These are phyloP conservation scores for Poeciliopsis retropinna DNA, from an alignment of 2,113 vertebrate genomes.

Conservation along the genomic window DNA sequence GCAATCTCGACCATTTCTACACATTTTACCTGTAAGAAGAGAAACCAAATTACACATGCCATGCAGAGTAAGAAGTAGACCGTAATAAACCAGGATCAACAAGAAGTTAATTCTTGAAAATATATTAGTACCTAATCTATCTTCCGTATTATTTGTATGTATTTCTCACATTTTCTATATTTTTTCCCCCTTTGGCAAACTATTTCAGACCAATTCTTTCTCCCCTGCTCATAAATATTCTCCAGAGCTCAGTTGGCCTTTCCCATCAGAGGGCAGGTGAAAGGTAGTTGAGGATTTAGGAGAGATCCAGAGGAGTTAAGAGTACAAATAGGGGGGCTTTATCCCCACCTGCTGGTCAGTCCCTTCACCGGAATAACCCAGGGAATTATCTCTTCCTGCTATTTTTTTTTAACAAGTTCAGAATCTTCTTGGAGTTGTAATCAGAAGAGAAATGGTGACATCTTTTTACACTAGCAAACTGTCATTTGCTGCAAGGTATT, in stretches of 20 bases:
- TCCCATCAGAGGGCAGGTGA: slow-evolving; percentile 50
- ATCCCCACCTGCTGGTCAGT: slow-evolving; percentile 72
- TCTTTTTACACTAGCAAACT: not conserved
- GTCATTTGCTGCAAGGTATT: not conserved
- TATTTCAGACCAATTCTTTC: slow-evolving; percentile 69
- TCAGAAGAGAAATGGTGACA: not conserved
- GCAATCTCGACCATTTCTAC: not conserved
- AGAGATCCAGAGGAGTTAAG: slow-evolving; percentile 18
- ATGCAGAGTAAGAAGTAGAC: slow-evolving; percentile 4
- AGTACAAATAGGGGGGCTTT: slow-evolving; percentile 18
- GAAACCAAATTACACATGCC: not conserved
- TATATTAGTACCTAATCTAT: slow-evolving; percentile 22
- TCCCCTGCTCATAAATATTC: slow-evolving; percentile 71
- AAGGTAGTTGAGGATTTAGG: slow-evolving; percentile 31
- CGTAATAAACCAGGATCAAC: slow-evolving; percentile 34
- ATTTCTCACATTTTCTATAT: slow-evolving; percentile 21
- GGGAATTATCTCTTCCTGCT: not conserved
- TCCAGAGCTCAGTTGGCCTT: slow-evolving; percentile 72
- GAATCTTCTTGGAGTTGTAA: not conserved
- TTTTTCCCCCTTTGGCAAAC: slow-evolving; percentile 28
- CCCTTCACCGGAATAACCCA: slow-evolving; percentile 10
- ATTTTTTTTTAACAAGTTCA: not conserved
- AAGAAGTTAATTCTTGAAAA: slow-evolving; percentile 36
- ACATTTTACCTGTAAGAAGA: not conserved
- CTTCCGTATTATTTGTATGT: slow-evolving; percentile 29